Percentiles rank a stretch among this genome's conserved stretches.
Evolutionary conservation across 2,888 invertebrate genomes (phyloP).

Genomic region (Empis stercorea): DNA sequence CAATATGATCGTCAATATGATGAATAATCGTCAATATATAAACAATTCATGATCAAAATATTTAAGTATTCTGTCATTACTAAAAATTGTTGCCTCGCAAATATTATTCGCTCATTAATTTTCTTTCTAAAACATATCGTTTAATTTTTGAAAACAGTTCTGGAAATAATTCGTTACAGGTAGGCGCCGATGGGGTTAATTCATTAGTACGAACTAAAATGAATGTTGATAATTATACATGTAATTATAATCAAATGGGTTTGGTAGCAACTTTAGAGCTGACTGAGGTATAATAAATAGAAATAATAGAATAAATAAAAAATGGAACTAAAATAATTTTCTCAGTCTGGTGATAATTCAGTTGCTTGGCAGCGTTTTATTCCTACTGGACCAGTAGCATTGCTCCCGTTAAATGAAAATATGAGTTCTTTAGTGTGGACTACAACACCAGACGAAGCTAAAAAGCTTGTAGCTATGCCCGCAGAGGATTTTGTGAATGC

Average conservation of each 20-base stretch:
- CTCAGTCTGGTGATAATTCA: slow-evolving; percentile 56
- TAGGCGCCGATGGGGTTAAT: slow-evolving; percentile 91
- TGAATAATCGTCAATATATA: too few relatives aligned
- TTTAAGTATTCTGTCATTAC: too few relatives aligned
- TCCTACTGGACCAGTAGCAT: slow-evolving; percentile 81
- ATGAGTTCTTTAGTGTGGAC: slow-evolving; percentile 93
- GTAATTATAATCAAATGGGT: slow-evolving; percentile 82
- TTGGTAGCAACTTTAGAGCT: slow-evolving; percentile 83
- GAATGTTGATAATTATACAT: slow-evolving; percentile 64
- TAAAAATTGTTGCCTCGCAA: too few relatives aligned
- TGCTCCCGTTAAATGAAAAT: slow-evolving; percentile 68
- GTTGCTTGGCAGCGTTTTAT: slow-evolving; percentile 96
- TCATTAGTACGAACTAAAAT: slow-evolving; percentile 75
- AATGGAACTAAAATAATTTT: neutral
- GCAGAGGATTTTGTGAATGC: slow-evolving; percentile 76
- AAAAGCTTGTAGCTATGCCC: slow-evolving; percentile 52
- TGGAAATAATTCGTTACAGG: slow-evolving; percentile 35
- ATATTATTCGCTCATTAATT: too few relatives aligned
- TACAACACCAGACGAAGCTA: slow-evolving; percentile 61
- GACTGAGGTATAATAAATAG: slow-evolving; percentile 46
- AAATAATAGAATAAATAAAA: too few relatives aligned
- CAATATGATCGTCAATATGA: too few relatives aligned
- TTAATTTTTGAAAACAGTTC: too few relatives aligned
- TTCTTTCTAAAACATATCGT: too few relatives aligned
- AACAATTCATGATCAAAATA: too few relatives aligned